Conservation (phyloP, 2,113 vertebrate genomes). For the Enhydra lutris region DNA sequence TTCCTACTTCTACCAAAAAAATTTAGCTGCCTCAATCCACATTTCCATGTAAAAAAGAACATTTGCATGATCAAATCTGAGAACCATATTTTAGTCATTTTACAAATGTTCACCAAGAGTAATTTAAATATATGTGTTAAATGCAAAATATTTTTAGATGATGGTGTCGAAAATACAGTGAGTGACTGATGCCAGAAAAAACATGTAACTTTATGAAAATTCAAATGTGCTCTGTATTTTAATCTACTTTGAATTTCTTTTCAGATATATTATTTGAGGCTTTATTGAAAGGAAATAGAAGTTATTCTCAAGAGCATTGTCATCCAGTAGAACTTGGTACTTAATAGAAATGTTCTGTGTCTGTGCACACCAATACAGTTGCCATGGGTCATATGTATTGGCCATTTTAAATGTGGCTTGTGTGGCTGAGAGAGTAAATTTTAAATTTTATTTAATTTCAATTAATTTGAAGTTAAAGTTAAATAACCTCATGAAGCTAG, state of each 20-base stretch:
- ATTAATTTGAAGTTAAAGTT: neutral
- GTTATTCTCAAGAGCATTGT: neutral
- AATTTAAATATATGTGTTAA: slow-evolving; percentile 75
- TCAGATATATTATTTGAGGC: neutral
- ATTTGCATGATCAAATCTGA: slow-evolving; percentile 73
- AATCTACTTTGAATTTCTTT: slow-evolving; percentile 45
- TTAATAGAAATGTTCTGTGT: neutral
- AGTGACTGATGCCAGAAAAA: slow-evolving; percentile 71
- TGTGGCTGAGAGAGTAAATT: neutral
- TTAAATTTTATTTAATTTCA: slow-evolving; percentile 5
- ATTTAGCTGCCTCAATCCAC: slow-evolving; percentile 36
- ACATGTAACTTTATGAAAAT: slow-evolving; percentile 70
- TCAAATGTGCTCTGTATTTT: slow-evolving; percentile 52
- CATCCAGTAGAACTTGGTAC: neutral
- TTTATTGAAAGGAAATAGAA: slow-evolving; percentile 30
- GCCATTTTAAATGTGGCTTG: neutral
- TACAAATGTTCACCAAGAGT: slow-evolving; percentile 71
- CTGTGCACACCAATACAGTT: neutral
- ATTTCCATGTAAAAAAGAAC: slow-evolving; percentile 62
- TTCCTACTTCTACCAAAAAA: slow-evolving; percentile 26
- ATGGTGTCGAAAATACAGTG: slow-evolving; percentile 70
- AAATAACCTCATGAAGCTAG: neutral
- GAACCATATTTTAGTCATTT: slow-evolving; percentile 72
- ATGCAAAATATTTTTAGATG: slow-evolving; percentile 74
- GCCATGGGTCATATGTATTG: neutral